Conservation (phyloP, 2,797 vertebrate species). For the Lycodopsis pacificus region DNA sequence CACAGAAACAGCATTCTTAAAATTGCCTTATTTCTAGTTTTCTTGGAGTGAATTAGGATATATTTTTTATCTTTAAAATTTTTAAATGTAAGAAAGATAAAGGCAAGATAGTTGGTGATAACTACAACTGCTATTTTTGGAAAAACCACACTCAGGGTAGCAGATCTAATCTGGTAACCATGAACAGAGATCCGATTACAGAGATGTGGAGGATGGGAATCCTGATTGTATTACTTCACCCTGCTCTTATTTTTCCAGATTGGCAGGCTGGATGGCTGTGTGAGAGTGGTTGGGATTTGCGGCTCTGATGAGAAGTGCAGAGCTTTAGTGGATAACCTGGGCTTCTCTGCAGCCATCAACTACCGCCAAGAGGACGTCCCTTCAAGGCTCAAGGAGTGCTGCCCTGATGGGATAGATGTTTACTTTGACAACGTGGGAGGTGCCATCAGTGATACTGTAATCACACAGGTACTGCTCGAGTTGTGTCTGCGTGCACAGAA, state of each 20-base stretch:
- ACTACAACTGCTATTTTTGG: not conserved
- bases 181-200: not conserved
- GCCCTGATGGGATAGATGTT: slow-evolving; percentile 90
- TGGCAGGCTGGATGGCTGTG: slow-evolving; percentile 90
- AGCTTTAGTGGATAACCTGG: slow-evolving; percentile 88
- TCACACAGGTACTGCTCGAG: slow-evolving; percentile 87
- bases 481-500: not conserved
- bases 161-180: slow-evolving; percentile 6
- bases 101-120: not conserved
- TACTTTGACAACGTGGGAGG: slow-evolving; percentile 99
- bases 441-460: slow-evolving; percentile 90
- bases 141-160: not conserved
- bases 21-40: not conserved
- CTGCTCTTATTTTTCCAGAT: slow-evolving; percentile 79
- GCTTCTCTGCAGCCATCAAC: slow-evolving; percentile 91
- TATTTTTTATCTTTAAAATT: not conserved
- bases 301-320: slow-evolving; percentile 92
- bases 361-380: slow-evolving; percentile 88
- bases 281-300: slow-evolving; percentile 93
- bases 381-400: slow-evolving; percentile 84
- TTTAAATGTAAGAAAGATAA: not conserved
- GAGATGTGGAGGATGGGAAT: not conserved
- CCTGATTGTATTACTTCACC: not conserved
- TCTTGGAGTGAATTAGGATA: not conserved
- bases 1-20: not conserved